These are phyloP conservation scores for Colistium nudipinnis DNA, from an alignment of 2,113 vertebrate species.

Conservation along the genomic window DNA sequence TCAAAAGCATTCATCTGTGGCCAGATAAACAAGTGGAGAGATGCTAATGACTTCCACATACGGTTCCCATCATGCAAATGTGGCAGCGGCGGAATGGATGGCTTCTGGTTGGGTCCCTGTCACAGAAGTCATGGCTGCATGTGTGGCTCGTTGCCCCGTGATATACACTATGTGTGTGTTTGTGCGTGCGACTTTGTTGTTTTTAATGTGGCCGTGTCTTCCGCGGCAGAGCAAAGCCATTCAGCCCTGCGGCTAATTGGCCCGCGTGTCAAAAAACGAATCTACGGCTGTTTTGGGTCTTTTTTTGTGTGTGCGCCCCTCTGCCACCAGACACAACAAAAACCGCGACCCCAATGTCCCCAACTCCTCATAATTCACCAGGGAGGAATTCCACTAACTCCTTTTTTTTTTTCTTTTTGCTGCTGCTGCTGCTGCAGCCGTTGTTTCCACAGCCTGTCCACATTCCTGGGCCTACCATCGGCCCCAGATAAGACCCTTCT, in stretches of 20 bases:
- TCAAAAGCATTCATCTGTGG: slow-evolving; percentile 52
- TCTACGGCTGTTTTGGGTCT: slow-evolving; percentile 84
- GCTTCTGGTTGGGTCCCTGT: slow-evolving; percentile 61
- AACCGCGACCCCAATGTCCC: slow-evolving; percentile 83
- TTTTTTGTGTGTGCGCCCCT: slow-evolving; percentile 78
- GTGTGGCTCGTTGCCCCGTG: slow-evolving; percentile 54
- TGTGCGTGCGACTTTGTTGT: slow-evolving; percentile 50
- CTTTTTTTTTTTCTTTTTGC: no score
- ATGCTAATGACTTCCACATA: slow-evolving; percentile 68
- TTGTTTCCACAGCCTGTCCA: slow-evolving; percentile 77
- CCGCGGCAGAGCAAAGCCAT: slow-evolving; percentile 76
- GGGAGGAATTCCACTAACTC: slow-evolving; percentile 81
- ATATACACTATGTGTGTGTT: no score
- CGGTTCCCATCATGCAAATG: slow-evolving; percentile 63
- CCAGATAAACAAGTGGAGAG: slow-evolving; percentile 68
- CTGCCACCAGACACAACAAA: slow-evolving; percentile 93
- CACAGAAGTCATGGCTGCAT: slow-evolving; percentile 49
- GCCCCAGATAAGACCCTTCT: slow-evolving; percentile 82
- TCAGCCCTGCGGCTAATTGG: slow-evolving; percentile 82
- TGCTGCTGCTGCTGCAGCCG: slow-evolving; percentile 68
- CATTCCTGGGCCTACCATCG: slow-evolving; percentile 71
- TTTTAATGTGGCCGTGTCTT: slow-evolving; percentile 74
- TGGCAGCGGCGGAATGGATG: slow-evolving; percentile 44
- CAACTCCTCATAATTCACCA: slow-evolving; percentile 84
- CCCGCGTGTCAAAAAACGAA: slow-evolving; percentile 84